phyloP scores from a whole-genome alignment of 2,888 invertebrate species.

The Caradrina clavipalpis region DNA sequence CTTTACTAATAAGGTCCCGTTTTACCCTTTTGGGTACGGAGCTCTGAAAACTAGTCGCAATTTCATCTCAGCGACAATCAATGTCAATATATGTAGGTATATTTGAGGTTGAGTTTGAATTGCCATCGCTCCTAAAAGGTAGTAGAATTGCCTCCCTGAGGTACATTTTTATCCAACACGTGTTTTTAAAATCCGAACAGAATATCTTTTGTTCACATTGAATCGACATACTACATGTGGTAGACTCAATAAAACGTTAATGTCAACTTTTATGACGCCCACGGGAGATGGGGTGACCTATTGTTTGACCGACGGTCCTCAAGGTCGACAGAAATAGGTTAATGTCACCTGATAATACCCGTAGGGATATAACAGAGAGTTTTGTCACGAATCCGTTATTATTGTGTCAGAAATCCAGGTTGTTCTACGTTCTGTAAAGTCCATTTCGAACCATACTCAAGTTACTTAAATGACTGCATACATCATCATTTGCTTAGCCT shows the following conservation, averaged over 20 bases:
- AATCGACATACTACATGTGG: conserved; percentile 14
- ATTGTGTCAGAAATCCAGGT: conserved; percentile 12
- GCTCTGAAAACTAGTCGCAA: no score
- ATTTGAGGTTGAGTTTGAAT: no score
- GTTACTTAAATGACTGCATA: no score
- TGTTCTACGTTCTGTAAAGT: not conserved
- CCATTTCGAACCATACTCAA: no score
- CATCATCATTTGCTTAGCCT: no score
- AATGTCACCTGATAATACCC: conserved; percentile 25
- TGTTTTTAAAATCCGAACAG: not conserved
- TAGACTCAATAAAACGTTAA: conserved; percentile 32
- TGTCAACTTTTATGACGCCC: conserved; percentile 48
- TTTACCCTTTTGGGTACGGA: no score
- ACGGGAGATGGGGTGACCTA: conserved; percentile 31
- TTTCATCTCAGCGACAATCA: no score
- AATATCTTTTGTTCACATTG: conserved; percentile 6
- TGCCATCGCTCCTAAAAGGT: no score
- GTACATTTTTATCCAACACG: not conserved
- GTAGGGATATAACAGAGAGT: not conserved
- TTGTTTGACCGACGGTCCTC: conserved; percentile 45
- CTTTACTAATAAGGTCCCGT: no score
- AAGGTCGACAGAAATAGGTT: conserved; percentile 41
- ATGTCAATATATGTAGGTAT: no score
- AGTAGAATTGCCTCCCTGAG: no score
- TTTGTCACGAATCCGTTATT: conserved; percentile 20